Percentiles rank a stretch among this genome's conserved stretches.
phyloP scores from a whole-genome alignment of 2,797 vertebrate species.

The Bucorvus abyssinicus region DNA sequence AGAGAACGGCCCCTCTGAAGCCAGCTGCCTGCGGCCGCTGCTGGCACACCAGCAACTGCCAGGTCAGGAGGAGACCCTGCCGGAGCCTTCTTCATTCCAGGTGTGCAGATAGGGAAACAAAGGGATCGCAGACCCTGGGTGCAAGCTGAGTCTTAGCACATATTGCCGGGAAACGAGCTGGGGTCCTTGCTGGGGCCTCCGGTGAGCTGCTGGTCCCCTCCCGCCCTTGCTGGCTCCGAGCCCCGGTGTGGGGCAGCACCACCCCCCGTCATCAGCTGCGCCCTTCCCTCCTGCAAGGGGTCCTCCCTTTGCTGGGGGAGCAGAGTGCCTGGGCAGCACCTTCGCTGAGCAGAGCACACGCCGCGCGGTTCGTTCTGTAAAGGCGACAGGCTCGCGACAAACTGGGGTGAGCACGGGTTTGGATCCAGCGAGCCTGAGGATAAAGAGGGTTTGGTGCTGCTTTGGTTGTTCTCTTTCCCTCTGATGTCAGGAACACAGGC shows the following conservation, averaged over 20 bases:
- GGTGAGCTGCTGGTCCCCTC: neutral
- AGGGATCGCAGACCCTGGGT: neutral
- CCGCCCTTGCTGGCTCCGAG: neutral
- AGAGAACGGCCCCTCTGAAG: neutral
- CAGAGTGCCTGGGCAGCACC: neutral
- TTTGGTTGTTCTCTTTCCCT: neutral
- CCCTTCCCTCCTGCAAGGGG: neutral
- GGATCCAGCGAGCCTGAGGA: neutral
- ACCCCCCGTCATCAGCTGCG: neutral
- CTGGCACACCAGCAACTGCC: neutral
- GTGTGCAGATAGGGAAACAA: neutral
- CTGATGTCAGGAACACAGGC: neutral
- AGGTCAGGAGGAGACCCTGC: neutral
- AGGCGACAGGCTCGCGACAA: neutral
- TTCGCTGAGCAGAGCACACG: neutral
- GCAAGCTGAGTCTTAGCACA: neutral
- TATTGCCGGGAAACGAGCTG: rapidly evolving
- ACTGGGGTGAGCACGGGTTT: neutral
- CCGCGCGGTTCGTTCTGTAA: neutral
- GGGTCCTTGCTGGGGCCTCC: neutral
- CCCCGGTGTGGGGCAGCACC: neutral
- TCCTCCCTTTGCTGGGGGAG: neutral
- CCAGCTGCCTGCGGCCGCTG: rapidly evolving
- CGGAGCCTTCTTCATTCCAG: neutral
- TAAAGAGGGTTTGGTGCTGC: neutral